phyloP scores from a whole-genome alignment of 2,113 vertebrate species.

The Solenodon paradoxus region DNA sequence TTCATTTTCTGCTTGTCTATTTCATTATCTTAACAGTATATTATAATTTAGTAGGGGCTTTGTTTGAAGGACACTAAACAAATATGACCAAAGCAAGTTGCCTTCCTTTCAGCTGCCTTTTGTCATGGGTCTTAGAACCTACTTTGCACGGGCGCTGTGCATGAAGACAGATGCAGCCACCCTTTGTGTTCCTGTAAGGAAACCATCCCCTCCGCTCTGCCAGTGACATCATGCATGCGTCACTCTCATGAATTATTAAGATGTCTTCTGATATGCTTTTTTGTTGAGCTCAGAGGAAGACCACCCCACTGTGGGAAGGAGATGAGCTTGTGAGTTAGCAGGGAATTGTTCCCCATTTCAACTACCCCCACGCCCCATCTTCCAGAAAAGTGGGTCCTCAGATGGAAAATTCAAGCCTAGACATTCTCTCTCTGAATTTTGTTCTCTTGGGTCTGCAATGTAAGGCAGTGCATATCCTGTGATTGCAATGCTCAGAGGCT shows the following conservation, averaged over 20 bases:
- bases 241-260: conserved; percentile 53
- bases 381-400: conserved; percentile 24
- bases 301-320: not conserved
- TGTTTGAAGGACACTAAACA: not conserved
- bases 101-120: not conserved
- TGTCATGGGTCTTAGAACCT: not conserved
- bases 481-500: not conserved
- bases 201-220: not conserved
- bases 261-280: conserved; percentile 47
- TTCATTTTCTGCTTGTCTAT: not conserved
- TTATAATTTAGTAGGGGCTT: not conserved
- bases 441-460: not conserved
- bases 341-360: conserved; percentile 18
- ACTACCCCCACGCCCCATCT: not conserved
- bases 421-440: not conserved
- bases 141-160: not conserved
- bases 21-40: not conserved
- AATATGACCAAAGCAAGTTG: not conserved
- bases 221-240: conserved; percentile 17
- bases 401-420: not conserved
- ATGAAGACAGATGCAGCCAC: not conserved
- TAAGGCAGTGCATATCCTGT: not conserved
- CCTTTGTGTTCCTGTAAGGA: not conserved
- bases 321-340: conserved; percentile 5
- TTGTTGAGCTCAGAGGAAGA: conserved; percentile 50